These are phyloP conservation scores for Actinernus sp. DNA, from an alignment of 92 coral and sea anemone species.

Conservation along the genomic window DNA sequence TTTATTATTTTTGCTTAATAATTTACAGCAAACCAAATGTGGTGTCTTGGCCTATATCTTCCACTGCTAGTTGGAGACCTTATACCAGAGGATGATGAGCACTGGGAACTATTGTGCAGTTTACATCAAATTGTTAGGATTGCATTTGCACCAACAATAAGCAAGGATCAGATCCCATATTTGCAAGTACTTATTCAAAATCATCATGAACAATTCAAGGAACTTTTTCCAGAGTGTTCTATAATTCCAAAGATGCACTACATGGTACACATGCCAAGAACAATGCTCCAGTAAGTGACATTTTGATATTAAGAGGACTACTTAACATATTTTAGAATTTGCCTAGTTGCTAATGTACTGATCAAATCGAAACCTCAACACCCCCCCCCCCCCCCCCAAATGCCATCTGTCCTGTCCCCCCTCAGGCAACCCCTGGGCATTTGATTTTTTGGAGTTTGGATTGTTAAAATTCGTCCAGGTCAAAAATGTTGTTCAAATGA, in stretches of 20 bases:
- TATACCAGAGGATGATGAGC: constrained; percentile 64
- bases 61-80: constrained; percentile 67
- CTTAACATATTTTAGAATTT: too few relatives aligned
- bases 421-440: too few relatives aligned
- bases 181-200: constrained; percentile 63
- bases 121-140: constrained; percentile 53
- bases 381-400: too few relatives aligned
- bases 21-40: constrained; percentile 78
- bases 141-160: constrained; percentile 43
- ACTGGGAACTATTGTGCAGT: constrained; percentile 55
- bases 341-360: too few relatives aligned
- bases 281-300: constrained; percentile 54
- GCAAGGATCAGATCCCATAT: constrained; percentile 55
- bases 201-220: constrained; percentile 2
- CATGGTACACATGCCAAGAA: constrained; percentile 75
- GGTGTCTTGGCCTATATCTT: constrained; percentile 68
- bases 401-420: too few relatives aligned
- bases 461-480: too few relatives aligned
- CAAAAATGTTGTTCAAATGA: too few relatives aligned
- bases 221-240: constrained; percentile 41
- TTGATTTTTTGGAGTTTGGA: too few relatives aligned
- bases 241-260: constrained; percentile 80
- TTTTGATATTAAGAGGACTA: too few relatives aligned
- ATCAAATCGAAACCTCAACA: too few relatives aligned
- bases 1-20: too few relatives aligned